Evolutionary conservation across 2,113 vertebrate genomes (phyloP).

Genomic region (Shinisaurus crocodilurus): DNA sequence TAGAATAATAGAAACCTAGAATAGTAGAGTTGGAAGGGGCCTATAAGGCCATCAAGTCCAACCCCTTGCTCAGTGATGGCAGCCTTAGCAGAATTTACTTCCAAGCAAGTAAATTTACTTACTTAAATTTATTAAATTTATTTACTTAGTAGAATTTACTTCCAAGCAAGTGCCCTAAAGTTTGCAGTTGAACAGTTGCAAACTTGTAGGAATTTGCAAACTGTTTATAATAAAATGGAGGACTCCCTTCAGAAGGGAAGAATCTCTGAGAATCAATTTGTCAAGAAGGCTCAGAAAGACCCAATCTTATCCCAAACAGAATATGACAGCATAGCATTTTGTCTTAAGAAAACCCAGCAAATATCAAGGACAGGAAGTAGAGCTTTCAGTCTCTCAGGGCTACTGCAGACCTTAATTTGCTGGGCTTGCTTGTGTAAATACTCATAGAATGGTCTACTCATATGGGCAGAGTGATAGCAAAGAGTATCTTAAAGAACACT

Average conservation of each 20-base stretch:
- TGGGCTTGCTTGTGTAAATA: neutral
- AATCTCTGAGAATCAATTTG: neutral
- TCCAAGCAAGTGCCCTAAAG: neutral
- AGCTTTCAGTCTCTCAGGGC: neutral
- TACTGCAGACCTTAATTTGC: neutral
- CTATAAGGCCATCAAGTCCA: too few relatives aligned
- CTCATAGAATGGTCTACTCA: neutral
- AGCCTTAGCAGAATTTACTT: too few relatives aligned
- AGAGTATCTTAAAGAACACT: neutral
- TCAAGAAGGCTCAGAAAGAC: constrained; percentile 5
- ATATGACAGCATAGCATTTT: neutral
- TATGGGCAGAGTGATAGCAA: neutral
- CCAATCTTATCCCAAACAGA: neutral
- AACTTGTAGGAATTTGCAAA: neutral
- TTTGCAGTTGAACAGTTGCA: neutral
- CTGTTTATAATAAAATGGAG: neutral
- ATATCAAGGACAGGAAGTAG: neutral
- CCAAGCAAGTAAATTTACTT: too few relatives aligned
- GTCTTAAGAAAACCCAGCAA: neutral
- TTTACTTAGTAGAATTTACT: neutral
- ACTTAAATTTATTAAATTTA: too few relatives aligned
- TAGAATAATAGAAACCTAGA: too few relatives aligned
- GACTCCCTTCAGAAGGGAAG: neutral
- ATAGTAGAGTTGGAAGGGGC: too few relatives aligned
- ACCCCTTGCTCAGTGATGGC: too few relatives aligned